Evolutionary conservation across 2,888 invertebrate species (phyloP), one percentile per base, ranked within the genome.

Genomic region (Parapristionchus giblindavisi): DNA sequence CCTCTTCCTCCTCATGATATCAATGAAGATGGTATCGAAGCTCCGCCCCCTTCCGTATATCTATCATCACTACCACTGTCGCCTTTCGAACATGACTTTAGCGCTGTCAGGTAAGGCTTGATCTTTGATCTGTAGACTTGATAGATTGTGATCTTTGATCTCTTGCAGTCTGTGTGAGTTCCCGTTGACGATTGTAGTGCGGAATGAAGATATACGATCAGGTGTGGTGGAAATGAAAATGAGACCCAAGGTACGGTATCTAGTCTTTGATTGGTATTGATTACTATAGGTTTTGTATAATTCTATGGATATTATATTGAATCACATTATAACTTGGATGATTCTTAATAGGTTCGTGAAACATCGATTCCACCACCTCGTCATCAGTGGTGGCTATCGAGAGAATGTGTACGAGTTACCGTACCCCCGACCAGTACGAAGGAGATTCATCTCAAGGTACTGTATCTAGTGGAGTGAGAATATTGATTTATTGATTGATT

Each of bases 371-470:
- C 65, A 3, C 73, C 79, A 40, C 36, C 38, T n/a, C 75, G 79
- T 2, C 81, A 81, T 32, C 81, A 81, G 61, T 76, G 78, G 78
- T 81, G 78, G 78, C 51, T 77, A 2, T 66, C 78, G 52, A 75
- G 78, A 27, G 79, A 79, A 21, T 65, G 75, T 24, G 48, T 68
- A 4, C 61, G 63, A 11, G 27, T 43, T 6, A 51, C 29, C 2
- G n/a, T 77, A 2, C 48, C 14, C 4, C 32, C 58, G 5, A 48
- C 40, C 11, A 38, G n/a, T 24, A 36, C 70, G 17, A 51, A 21
- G 17, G 48, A 66, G 66, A 48, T 66, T n/a, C 3, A 32, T 11
- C 14, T 66, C 34, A 66, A 38, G 66, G 66, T 66, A 32, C 17
- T 43, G 29, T 14, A 14, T 21, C n/a, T n/a, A n/a, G n/a, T n/a